Conservation (phyloP, 1,140 invertebrate genomes). For the Atta colombica region DNA sequence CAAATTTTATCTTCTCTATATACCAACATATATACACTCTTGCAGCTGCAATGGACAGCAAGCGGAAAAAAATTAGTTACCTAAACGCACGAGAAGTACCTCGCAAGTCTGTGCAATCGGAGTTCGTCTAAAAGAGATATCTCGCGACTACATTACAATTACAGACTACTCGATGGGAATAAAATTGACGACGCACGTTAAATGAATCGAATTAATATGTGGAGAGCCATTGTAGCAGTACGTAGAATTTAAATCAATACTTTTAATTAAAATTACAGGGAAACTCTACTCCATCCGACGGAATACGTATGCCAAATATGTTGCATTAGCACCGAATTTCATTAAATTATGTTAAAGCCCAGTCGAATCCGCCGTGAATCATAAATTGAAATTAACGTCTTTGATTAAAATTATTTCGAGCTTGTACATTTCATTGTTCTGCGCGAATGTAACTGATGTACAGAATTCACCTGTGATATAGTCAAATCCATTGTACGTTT, state of each 20-base stretch:
- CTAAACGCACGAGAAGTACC: neutral
- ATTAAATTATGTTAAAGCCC: slow-evolving; percentile 66
- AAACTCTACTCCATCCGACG: slow-evolving; percentile 63
- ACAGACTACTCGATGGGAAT: slow-evolving; percentile 44
- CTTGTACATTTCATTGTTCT: slow-evolving; percentile 52
- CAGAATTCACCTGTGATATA: neutral
- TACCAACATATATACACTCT: neutral
- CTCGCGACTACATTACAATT: slow-evolving; percentile 7
- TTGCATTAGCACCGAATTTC: slow-evolving; percentile 65
- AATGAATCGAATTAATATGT: slow-evolving; percentile 65
- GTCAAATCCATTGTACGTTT: slow-evolving; percentile 6
- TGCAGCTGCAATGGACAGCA: no score
- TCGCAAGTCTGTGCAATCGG: neutral
- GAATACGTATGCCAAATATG: slow-evolving; percentile 62
- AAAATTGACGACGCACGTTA: slow-evolving; percentile 60
- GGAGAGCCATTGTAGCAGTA: slow-evolving; percentile 36
- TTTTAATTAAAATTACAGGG: slow-evolving; percentile 66
- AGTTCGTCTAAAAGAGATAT: slow-evolving; percentile 1
- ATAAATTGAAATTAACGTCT: slow-evolving; percentile 65
- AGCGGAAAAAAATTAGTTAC: neutral
- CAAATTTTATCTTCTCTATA: slow-evolving; percentile 44
- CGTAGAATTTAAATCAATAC: slow-evolving; percentile 63
- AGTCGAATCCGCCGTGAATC: slow-evolving; percentile 59
- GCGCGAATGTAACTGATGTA: slow-evolving; percentile 15
- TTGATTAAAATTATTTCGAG: slow-evolving; percentile 63